These are phyloP conservation scores for Coracias cyanogaster DNA, from an alignment of 2,797 vertebrate genomes.

Conservation along the genomic window DNA sequence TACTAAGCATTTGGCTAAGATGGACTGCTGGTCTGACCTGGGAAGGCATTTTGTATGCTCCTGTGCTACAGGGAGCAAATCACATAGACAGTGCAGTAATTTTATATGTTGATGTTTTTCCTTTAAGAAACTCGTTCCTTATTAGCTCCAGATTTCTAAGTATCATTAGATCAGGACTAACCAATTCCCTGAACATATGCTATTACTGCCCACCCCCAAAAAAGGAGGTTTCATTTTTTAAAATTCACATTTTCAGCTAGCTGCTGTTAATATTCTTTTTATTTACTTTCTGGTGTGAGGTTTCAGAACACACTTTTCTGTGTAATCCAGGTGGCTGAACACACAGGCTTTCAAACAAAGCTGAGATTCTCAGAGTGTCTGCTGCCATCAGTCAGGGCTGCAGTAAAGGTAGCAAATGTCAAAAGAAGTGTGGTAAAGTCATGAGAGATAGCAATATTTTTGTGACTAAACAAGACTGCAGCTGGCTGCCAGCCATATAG, in stretches of 20 bases:
- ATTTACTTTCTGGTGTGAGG: not conserved
- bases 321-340: not conserved
- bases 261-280: not conserved
- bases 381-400: not conserved
- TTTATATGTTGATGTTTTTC: not conserved
- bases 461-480: not conserved
- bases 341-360: not conserved
- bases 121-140: not conserved
- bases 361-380: not conserved
- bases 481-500: not conserved
- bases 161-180: not conserved
- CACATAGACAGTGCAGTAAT: not conserved
- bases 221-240: not conserved
- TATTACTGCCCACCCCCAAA: not conserved
- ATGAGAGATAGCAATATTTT: not conserved
- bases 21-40: not conserved
- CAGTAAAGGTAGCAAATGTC: not conserved
- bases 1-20: not conserved
- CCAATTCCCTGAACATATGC: not conserved
- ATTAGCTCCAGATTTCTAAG: not conserved
- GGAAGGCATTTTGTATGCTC: rapidly evolving
- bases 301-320: not conserved
- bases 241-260: not conserved
- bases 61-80: not conserved
- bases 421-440: not conserved